Base-by-base conservation (phyloP, 2,797 vertebrate species). In the Pangasius sanitwongsei region DNA sequence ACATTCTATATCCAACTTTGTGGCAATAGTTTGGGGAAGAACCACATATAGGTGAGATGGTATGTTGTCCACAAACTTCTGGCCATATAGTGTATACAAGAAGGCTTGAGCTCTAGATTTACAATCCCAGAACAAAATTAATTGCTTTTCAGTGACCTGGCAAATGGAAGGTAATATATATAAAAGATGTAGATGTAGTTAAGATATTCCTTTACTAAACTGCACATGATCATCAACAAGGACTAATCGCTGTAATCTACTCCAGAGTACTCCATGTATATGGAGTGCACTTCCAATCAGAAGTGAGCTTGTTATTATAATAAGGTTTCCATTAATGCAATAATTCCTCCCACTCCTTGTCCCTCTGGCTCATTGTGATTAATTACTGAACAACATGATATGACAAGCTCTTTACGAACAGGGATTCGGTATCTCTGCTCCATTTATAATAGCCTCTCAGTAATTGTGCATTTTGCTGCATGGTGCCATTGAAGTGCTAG, bases 351-450 rank as follows among this genome's bases (percentile, higher is more conserved):
- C n/a, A 18, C 31, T 77, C 63, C 53, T 37, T 65, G 63, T 81
- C 81, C 13, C 72, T 48, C 72, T 25, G 84, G 53, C 48, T 15
- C 70, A 61, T n/a, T 81, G 81, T 65, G 88, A 89, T 61, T 83
- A 75, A 86, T 89, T 86, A 65, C 86, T 50, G 48, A 89, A 86
- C 86, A 81, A 87, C 50, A 63, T 53, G 81, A 87, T 69, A 72
- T 84, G 83, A 85, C 70, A 81, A 80, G 57, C 34, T 69, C 41
- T 89, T 41, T 34, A 41, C 18, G 41, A 82, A 86, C 44, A 28
- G 65, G 75, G 84, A 50, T 67, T 59, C 31, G 5, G 85, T 82
- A 82, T 86, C 84, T 65, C 37, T 53, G 53, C 55, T 85, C 81
- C 86, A 80, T 65, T 67, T 67, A 50, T 86, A 80, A 87, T 34